Evolutionary conservation across 2,888 invertebrate species (phyloP).

Genomic region (Timema podura): DNA sequence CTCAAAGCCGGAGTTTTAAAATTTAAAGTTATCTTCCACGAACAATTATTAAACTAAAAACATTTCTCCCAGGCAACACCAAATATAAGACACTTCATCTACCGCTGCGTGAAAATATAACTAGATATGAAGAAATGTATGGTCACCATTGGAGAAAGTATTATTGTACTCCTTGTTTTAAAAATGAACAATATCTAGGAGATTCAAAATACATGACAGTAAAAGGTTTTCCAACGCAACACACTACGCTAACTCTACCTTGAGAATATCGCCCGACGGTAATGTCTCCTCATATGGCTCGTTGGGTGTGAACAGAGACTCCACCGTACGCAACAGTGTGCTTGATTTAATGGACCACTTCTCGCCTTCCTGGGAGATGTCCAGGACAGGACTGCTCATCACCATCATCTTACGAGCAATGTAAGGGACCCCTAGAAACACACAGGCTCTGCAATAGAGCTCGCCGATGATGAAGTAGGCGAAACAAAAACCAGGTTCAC

Average conservation of each 20-base stretch:
- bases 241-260: slow-evolving; percentile 39
- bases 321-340: slow-evolving; percentile 54
- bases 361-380: slow-evolving; percentile 52
- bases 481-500: too few relatives aligned
- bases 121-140: too few relatives aligned
- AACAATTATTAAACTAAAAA: too few relatives aligned
- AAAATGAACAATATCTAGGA: slow-evolving; percentile 18
- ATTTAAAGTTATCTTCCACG: too few relatives aligned
- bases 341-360: slow-evolving; percentile 55
- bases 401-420: slow-evolving; percentile 62
- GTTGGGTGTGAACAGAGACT: slow-evolving; percentile 54
- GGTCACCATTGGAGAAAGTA: too few relatives aligned
- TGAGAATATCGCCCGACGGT: slow-evolving; percentile 53
- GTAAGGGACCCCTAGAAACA: slow-evolving; percentile 56
- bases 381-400: slow-evolving; percentile 56
- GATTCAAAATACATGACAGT: slow-evolving; percentile 5
- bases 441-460: too few relatives aligned
- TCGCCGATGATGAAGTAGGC: too few relatives aligned
- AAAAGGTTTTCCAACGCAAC: background rate
- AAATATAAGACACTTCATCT: too few relatives aligned
- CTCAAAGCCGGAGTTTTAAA: too few relatives aligned
- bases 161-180: too few relatives aligned
- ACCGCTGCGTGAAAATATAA: too few relatives aligned
- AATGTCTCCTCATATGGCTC: slow-evolving; percentile 62
- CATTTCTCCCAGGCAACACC: too few relatives aligned